Base-by-base conservation (phyloP, 2,888 invertebrate genomes). In the Gastrophysa polygoni region DNA sequence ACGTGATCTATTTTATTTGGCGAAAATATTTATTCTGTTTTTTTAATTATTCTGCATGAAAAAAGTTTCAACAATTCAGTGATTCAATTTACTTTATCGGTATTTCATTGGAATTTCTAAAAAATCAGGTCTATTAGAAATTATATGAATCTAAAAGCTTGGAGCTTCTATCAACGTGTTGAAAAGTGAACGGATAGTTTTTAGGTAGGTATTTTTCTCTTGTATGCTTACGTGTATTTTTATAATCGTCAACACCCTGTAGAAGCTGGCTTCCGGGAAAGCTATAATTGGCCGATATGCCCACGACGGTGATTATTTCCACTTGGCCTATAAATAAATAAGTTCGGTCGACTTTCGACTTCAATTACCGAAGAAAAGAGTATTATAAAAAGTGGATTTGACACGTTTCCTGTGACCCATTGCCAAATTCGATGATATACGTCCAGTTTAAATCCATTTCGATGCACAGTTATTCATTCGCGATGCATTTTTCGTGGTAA, bases 401-500 rank as follows among this genome's bases (percentile, higher is more conserved):
- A 67, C 64, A 64, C 49, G 38, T 50, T 67, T 34, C 61, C 64
- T 67, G 57, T 67, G 64, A 62, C 58, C 59, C 59, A 57, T 57
- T 64, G 67, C 67, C 67, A 67, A 67, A 63, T 57, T 63, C 48
- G 38, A 59, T 63, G 62, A 67, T 59, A 56, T 62, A 67, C 61
- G 20, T 18, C 24, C 20, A 17, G 47, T 58, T 56, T 34, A 61
- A 59, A 47, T 21, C 21, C 29, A 49, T 57, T 54, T 58, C 55
- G 49, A 32, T 54, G 55, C 59, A 48, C 44, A 48, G 46, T 56
- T 59, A 57, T 61, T 61, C 52, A 58, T 59, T 52, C 28, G 10
- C 32, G 29, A 34, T 44, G 44, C 21, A 17, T 17, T 43, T 21
- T 2, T 16, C 6, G n/a, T 20, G 20, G 0, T 38, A 21, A 52